phyloP scores from a whole-genome alignment of 2,888 invertebrate species.

The Tridacna crocea region DNA sequence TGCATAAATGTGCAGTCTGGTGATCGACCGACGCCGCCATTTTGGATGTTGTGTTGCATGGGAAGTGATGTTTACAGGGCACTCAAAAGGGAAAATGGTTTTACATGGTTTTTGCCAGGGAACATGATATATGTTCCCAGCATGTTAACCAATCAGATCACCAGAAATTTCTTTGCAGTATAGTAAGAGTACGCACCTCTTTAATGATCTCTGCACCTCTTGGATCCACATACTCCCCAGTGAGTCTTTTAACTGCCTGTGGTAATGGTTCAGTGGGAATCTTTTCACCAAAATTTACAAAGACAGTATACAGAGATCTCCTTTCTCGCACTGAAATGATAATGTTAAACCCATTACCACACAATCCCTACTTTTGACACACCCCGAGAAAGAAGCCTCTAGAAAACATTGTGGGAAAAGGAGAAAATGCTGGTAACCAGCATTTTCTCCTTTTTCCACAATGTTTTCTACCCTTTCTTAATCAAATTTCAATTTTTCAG shows the following conservation, averaged over 20 bases:
- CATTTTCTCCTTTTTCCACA: not conserved
- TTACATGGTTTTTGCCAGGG: too few species aligned
- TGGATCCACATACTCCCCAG: conserved; percentile 61
- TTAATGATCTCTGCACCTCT: conserved; percentile 58
- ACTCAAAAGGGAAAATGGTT: too few species aligned
- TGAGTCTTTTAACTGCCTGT: conserved; percentile 82
- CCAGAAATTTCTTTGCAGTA: too few species aligned
- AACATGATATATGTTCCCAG: too few species aligned
- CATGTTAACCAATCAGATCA: too few species aligned
- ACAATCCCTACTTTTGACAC: too few species aligned
- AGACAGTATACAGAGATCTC: conserved; percentile 87
- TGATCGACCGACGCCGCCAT: too few species aligned
- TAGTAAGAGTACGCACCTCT: conserved; percentile 53
- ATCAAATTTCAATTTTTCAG: too few species aligned
- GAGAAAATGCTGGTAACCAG: not conserved
- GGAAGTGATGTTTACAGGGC: too few species aligned
- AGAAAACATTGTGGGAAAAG: not conserved
- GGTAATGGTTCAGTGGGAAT: conserved; percentile 88
- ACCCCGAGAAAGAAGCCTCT: too few species aligned
- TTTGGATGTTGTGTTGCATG: too few species aligned
- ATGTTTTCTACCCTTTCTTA: not conserved
- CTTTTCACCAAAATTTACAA: conserved; percentile 88
- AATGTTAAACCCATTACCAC: not conserved
- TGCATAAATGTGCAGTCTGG: too few species aligned
- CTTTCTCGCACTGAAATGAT: conserved; percentile 84